Evolutionary conservation across 2,113 vertebrate species (phyloP).

Genomic region (Menura novaehollandiae): DNA sequence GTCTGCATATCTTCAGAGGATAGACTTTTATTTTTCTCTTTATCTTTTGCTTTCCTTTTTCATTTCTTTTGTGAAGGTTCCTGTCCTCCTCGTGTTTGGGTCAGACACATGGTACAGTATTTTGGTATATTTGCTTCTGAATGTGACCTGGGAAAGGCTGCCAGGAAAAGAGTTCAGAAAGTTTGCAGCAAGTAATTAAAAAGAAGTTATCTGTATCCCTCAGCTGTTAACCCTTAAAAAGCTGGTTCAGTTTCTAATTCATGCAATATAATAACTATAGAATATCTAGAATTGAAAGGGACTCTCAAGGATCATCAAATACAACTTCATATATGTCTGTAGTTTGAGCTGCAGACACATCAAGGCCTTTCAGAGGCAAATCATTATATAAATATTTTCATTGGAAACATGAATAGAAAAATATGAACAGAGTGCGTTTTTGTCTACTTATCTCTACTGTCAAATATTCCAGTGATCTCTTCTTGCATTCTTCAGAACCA

Average conservation of each 20-base stretch:
- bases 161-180: conserved; percentile 1
- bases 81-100: neutral
- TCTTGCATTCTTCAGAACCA: neutral
- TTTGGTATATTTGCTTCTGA: conserved; percentile 10
- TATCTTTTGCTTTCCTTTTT: conserved; percentile 15
- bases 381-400: neutral
- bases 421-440: neutral
- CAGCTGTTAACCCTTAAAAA: neutral
- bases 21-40: neutral
- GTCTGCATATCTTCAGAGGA: conserved; percentile 19
- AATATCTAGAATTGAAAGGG: neutral
- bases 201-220: neutral
- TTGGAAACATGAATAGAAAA: neutral
- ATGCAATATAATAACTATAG: neutral
- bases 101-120: neutral
- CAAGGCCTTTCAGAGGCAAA: neutral
- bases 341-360: neutral
- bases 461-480: neutral
- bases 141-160: neutral
- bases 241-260: neutral
- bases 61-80: neutral
- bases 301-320: neutral
- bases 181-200: conserved; percentile 3
- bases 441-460: neutral
- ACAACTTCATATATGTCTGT: neutral